Base-by-base conservation (phyloP, 2,113 vertebrate species). In the Pandion haliaetus region DNA sequence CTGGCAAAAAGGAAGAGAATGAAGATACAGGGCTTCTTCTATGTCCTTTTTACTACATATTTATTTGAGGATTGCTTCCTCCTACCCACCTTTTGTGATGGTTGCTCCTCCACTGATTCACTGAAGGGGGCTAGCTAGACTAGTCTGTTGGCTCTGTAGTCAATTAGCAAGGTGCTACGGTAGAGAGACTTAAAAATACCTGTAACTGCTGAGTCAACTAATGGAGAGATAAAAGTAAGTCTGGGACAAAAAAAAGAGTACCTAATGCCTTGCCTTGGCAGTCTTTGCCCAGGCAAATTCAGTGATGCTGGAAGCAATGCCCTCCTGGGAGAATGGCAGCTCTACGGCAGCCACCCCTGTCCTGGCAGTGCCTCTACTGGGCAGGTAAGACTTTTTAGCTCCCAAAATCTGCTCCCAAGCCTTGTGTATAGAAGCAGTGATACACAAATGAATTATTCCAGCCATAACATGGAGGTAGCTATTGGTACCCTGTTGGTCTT, bases 281-380 rank as follows among this genome's bases (percentile, higher is more conserved):
- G 8, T 29, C 50, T 83, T 73, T 83, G 36, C 14, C 8, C 17
- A 12, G 42, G 49, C 25, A 82, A 69, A 80, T 69, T 38, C 1
- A 3, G 15, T 70, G 29, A 15, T 47, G 12, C 29, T 76, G 54
- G 65, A 76, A 94, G 44, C 52, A 78, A 29, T 55, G 42, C 9
- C 8, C 14, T 70, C 5, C n/a, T 45, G 52, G 42, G 34, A 79
- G 32, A 81, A 63, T 8, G 69, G 42, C 8, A 72, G 10, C 0
- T 10, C 32, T 55, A 4, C 1, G 2, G 29, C 34, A 58, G 23
- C 23, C 3, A 59, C 1, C 2, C 6, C 4, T 14, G 4, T 20
- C 38, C 49, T 76, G 32, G 17, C 21, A 36, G 47, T 57, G 12
- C 15, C n/a, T 59, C 63, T 38, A 10, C 8, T 23, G 34, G 15